Evolutionary conservation across 2,888 invertebrate genomes (phyloP), one percentile per base, ranked within the genome.

Genomic region (Pyrochroa serraticornis): DNA sequence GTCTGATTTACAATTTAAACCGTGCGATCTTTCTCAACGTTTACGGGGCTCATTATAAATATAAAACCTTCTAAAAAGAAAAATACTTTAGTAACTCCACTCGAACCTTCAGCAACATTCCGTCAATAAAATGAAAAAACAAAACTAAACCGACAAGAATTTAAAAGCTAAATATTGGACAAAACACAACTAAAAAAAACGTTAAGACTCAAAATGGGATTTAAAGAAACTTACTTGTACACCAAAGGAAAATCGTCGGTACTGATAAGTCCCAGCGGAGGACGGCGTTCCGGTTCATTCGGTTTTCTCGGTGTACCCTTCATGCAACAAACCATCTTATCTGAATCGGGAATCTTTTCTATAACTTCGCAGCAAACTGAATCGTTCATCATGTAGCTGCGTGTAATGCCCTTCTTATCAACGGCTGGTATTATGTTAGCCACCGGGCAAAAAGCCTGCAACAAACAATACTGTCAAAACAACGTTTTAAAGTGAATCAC

Each of bases 281-380:
- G 86, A 78, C 87, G 87, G 70, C 87, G 86, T 66, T 86, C 85
- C 56, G 90, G 88, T 73, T 88, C 87, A 71, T 88, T 86, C 14
- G 88, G 83, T 62, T 85, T 83, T 72, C 88, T 83, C 68, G 89
- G 85, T 67, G 87, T 82, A 62, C 91, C 91, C 80, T 92, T 89
- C 91, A 93, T 92, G 78, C 92, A 92, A 78, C 91, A 87, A 71
- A 90, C 88, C 82, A 94, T 87, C 83, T 93, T 93, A 82, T 93
- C 92, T 50, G 90, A 88, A 78, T 93, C 92, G 42, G 91, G 88
- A 77, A 90, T 91, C 63, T 92, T 89, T 84, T 92, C 92, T 72
- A 93, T 84, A 47, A 93, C 90, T 83, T 93, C 93, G 79, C 93
- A 93, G 84, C 93, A 91, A 57, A 94, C 89, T 71, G 89, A 88